These are phyloP conservation scores for Mnemiopsis leidyi DNA, from an alignment of 37 sponge, comb jelly and placozoan species.

Conservation along the genomic window DNA sequence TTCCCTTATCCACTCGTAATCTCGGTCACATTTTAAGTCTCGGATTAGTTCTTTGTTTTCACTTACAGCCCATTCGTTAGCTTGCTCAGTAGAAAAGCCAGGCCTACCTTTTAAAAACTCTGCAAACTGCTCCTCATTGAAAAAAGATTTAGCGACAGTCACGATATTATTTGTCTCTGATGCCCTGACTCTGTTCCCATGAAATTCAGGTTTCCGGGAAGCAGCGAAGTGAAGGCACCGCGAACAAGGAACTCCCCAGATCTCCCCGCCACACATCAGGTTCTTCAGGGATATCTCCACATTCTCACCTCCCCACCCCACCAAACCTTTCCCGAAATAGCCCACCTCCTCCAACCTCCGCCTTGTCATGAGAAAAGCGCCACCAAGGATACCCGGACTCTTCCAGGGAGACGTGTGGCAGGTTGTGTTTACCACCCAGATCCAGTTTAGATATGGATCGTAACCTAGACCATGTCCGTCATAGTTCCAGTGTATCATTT, in stretches of 20 bases:
- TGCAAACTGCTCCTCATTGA: neutral
- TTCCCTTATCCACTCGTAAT: neutral
- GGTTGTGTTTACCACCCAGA: neutral
- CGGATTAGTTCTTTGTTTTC: neutral
- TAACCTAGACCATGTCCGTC: neutral
- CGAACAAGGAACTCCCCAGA: constrained; percentile 1
- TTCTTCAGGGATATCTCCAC: constrained; percentile 2
- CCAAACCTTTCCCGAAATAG: neutral
- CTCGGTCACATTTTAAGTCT: constrained; percentile 1
- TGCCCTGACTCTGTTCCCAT: neutral
- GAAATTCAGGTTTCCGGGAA: neutral
- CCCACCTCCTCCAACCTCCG: neutral
- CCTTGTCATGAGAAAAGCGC: neutral
- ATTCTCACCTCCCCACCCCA: constrained; percentile 48
- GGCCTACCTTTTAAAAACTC: neutral
- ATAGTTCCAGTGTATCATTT: neutral
- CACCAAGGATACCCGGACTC: neutral
- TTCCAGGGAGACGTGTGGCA: neutral
- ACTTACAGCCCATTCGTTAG: neutral
- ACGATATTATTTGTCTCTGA: neutral
- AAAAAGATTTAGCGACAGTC: neutral
- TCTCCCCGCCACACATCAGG: neutral
- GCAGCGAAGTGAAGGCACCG: constrained; percentile 21
- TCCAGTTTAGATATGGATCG: neutral
- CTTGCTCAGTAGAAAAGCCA: neutral